Percentiles rank a stretch among this genome's conserved stretches.
Conservation (phyloP, 2,888 invertebrate species). For the Dryobota labecula region DNA sequence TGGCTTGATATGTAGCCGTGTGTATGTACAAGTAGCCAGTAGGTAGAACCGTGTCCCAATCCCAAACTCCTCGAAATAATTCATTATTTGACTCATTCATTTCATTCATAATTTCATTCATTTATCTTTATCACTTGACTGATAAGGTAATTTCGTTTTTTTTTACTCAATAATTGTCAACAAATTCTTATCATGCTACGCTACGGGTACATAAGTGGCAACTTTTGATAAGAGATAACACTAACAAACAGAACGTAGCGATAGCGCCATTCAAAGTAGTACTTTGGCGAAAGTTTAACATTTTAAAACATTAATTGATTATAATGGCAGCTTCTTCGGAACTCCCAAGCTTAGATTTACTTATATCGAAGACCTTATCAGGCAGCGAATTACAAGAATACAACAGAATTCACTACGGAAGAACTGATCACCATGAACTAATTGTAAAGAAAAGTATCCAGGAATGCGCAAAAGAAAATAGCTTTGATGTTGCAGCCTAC, state of each 20-base stretch:
- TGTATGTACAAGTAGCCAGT: no score
- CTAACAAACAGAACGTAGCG: neutral
- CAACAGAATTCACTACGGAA: slow-evolving; percentile 95
- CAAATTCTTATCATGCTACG: neutral
- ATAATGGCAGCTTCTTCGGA: slow-evolving; percentile 75
- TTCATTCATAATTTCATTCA: slow-evolving; percentile 14
- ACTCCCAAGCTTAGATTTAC: slow-evolving; percentile 80
- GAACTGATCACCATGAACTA: slow-evolving; percentile 89
- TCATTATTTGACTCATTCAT: slow-evolving; percentile 3
- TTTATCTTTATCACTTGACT: slow-evolving; percentile 18
- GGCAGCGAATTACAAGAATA: slow-evolving; percentile 91
- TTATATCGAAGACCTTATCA: slow-evolving; percentile 73
- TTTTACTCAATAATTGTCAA: slow-evolving; percentile 21
- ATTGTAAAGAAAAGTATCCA: slow-evolving; percentile 86
- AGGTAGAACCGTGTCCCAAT: no score
- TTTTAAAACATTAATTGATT: neutral
- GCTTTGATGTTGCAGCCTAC: slow-evolving; percentile 95
- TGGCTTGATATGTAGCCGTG: no score
- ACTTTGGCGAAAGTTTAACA: slow-evolving; percentile 1
- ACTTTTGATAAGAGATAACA: slow-evolving; percentile 39
- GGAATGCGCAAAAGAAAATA: slow-evolving; percentile 86
- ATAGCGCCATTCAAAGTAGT: neutral
- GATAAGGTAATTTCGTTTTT: slow-evolving; percentile 1
- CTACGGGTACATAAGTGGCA: slow-evolving; percentile 7
- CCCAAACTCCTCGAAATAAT: neutral